Percentiles rank a stretch among this genome's conserved stretches.
Evolutionary conservation across 1,140 invertebrate genomes (phyloP).

Genomic region (Agrypnia vestita): DNA sequence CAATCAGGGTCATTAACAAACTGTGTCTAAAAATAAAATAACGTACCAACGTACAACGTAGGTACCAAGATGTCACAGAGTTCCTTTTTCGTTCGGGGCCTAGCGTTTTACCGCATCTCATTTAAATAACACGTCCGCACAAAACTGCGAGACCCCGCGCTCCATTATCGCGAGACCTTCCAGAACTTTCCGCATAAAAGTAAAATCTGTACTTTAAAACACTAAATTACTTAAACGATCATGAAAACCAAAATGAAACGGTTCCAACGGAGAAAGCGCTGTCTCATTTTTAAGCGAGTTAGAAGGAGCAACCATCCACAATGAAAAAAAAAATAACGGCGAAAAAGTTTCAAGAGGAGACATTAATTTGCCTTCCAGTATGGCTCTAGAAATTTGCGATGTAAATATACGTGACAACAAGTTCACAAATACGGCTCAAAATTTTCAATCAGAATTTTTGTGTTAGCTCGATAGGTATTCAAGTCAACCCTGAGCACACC

Average conservation of each 20-base stretch:
- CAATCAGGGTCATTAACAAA: too few species aligned
- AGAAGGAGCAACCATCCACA: neutral
- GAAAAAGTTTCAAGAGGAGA: neutral
- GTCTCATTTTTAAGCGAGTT: neutral
- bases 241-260: conserved; percentile 28
- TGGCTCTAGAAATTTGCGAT: neutral
- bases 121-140: too few species aligned
- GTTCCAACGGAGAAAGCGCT: neutral
- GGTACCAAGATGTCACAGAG: too few species aligned
- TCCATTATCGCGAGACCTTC: conserved; percentile 22
- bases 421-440: too few species aligned
- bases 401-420: too few species aligned
- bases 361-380: neutral
- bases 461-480: too few species aligned
- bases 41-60: too few species aligned
- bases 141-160: neutral
- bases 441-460: too few species aligned
- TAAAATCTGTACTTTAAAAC: conserved; percentile 28
- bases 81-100: too few species aligned
- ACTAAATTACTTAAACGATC: conserved; percentile 16
- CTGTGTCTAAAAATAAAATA: too few species aligned
- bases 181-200: conserved; percentile 33
- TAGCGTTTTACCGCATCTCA: too few species aligned
- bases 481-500: too few species aligned
- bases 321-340: conserved; percentile 5